Conservation (phyloP, 2,888 invertebrate species). For the Glyphotaelius pellucidus region DNA sequence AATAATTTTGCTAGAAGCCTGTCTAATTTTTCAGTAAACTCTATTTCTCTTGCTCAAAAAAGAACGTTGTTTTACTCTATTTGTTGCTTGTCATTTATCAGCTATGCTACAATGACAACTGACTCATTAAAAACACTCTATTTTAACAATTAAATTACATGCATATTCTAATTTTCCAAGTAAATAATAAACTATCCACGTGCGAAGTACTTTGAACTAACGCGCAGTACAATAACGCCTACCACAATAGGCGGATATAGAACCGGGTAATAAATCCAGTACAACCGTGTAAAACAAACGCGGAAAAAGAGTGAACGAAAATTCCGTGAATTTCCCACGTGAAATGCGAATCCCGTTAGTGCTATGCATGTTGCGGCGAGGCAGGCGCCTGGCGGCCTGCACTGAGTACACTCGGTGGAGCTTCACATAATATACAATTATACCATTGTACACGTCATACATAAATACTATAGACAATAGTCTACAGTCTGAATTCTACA, state of each 20-base stretch:
- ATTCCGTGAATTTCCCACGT: not conserved
- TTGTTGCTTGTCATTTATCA: not conserved
- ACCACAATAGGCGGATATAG: not conserved
- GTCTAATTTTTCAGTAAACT: no score
- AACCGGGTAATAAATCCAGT: not conserved
- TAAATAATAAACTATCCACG: not conserved
- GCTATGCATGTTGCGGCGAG: not conserved
- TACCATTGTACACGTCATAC: not conserved
- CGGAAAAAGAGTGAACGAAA: not conserved
- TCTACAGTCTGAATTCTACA: not conserved
- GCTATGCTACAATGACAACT: not conserved
- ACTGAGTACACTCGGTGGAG: not conserved
- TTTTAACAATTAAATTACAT: not conserved
- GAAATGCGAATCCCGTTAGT: not conserved
- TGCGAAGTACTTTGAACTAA: not conserved
- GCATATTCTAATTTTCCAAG: not conserved
- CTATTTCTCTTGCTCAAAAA: no score
- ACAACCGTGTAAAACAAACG: not conserved
- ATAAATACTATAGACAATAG: not conserved
- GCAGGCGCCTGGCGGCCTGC: constrained; percentile 35
- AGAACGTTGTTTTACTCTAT: not conserved
- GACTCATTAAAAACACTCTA: not conserved
- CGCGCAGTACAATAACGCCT: not conserved
- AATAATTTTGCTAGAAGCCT: no score
- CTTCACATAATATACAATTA: constrained; percentile 7